Evolutionary conservation across 2,113 vertebrate species (phyloP).

Genomic region (Hucho hucho): DNA sequence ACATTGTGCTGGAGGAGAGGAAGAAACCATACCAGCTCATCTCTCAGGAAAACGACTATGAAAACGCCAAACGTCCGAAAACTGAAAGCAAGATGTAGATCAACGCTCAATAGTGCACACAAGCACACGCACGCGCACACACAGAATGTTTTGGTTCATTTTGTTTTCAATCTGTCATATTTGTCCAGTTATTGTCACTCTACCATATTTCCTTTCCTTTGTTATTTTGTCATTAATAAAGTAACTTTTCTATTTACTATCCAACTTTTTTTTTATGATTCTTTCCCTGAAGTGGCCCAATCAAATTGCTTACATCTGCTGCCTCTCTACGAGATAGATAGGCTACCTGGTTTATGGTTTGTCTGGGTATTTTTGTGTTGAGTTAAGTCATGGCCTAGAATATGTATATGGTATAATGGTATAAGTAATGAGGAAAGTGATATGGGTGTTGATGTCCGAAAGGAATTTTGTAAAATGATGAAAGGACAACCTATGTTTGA

Average conservation of each 20-base stretch:
- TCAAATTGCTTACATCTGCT: no score
- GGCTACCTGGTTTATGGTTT: no score
- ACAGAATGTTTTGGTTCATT: background rate
- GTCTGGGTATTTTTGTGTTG: constrained; percentile 11
- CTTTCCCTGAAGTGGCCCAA: no score
- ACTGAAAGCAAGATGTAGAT: constrained; percentile 94
- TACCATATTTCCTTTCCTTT: no score
- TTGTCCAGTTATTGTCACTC: no score
- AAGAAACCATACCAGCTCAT: constrained; percentile 96
- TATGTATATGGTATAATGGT: background rate
- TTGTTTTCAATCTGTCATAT: no score
- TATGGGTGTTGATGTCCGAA: background rate
- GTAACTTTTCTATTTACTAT: no score
- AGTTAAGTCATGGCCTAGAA: background rate
- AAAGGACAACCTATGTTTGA: background rate
- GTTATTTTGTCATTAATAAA: no score
- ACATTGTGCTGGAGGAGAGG: constrained; percentile 93
- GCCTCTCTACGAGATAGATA: no score
- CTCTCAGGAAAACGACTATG: constrained; percentile 84
- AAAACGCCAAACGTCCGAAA: constrained; percentile 84
- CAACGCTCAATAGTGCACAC: no score
- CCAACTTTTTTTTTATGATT: no score
- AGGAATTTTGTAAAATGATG: background rate
- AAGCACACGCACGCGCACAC: background rate
- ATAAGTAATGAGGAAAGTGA: background rate